Conservation (phyloP, 2,113 vertebrate genomes). For the Notarius quadriscutis region DNA sequence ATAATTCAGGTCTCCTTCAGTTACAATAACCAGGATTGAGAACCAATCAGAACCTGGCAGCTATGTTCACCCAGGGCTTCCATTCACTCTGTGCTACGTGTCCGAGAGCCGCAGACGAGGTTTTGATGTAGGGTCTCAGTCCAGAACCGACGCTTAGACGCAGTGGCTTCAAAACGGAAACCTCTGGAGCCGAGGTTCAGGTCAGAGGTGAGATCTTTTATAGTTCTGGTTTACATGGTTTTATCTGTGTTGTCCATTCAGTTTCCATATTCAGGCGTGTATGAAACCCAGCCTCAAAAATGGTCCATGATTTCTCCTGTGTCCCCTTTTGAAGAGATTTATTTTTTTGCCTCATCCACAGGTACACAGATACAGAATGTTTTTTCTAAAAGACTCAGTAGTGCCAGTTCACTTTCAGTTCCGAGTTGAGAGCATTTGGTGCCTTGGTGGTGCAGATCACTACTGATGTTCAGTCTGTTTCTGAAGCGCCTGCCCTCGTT, state of each 20-base stretch:
- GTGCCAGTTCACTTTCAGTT: conserved; percentile 6
- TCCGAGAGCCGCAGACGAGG: conserved; percentile 17
- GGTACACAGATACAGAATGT: not conserved
- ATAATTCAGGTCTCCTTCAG: conserved; percentile 60
- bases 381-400: conserved; percentile 27
- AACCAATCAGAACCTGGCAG: conserved; percentile 70
- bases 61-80: conserved; percentile 80
- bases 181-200: not conserved
- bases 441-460: conserved; percentile 65
- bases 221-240: conserved; percentile 22
- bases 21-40: conserved; percentile 61
- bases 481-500: conserved; percentile 15
- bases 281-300: conserved; percentile 2
- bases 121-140: not conserved
- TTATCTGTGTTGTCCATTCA: not conserved
- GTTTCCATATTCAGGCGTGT: not conserved
- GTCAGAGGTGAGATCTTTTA: not conserved
- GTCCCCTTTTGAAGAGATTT: not conserved
- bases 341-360: not conserved
- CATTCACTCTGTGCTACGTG: conserved; percentile 66
- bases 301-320: conserved; percentile 3
- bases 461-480: conserved; percentile 53
- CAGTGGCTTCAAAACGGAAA: not conserved
- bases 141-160: not conserved
- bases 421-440: conserved; percentile 56